These are phyloP conservation scores for Diadophis punctatus DNA, from an alignment of 2,113 vertebrate genomes.

Conservation along the genomic window DNA sequence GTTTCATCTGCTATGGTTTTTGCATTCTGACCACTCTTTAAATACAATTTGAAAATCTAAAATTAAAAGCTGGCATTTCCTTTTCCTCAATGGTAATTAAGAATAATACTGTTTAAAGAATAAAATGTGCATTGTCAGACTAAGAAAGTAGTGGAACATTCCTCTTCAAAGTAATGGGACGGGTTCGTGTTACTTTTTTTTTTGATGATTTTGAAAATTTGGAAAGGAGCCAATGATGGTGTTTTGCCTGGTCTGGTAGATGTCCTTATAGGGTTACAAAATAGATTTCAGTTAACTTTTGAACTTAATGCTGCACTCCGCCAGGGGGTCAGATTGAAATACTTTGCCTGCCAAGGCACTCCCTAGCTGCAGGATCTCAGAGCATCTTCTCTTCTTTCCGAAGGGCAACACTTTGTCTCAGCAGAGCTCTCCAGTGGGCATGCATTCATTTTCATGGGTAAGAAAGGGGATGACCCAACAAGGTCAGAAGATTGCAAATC, in stretches of 20 bases:
- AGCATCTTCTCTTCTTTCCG: not conserved
- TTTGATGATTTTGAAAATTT: not conserved
- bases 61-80: not conserved
- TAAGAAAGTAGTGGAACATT: not conserved
- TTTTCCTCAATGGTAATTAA: not conserved
- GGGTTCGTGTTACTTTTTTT: not conserved
- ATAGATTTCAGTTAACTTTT: not conserved
- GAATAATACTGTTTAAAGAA: not conserved
- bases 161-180: not conserved
- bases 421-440: not conserved
- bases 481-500: not conserved
- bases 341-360: not conserved
- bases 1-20: not conserved
- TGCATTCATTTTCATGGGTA: not conserved
- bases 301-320: not conserved
- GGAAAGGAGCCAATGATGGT: not conserved
- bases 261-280: not conserved
- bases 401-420: not conserved
- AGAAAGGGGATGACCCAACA: not conserved
- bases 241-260: not conserved
- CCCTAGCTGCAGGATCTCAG: not conserved
- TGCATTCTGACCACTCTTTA: not conserved
- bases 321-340: not conserved
- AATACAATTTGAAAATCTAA: not conserved
- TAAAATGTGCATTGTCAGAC: not conserved